Evolutionary conservation across 2,888 invertebrate genomes (phyloP), one percentile per base, ranked within the genome.

Genomic region (Eudasyphora cyanicolor): DNA sequence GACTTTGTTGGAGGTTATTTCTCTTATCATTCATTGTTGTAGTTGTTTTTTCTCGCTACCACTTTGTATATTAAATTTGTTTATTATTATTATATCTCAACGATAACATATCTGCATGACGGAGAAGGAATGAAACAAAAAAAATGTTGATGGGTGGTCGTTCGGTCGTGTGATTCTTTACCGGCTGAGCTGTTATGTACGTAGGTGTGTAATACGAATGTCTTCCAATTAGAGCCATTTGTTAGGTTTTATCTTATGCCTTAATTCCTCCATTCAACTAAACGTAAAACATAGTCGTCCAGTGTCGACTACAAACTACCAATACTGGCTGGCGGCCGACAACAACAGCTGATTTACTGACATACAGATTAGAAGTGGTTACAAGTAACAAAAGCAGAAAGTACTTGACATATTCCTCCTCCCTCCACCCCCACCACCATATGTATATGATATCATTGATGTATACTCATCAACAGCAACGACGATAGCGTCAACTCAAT

Each of bases 201-300:
- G 0, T 10, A 2, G 12, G 54, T 42, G 24, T 57, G 6, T 17
- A 21, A 21, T 57, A 7, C 21, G 35, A n/a, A 27, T 62, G 19
- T 51, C 7, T 2, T 49, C n/a, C 79, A 64, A 76, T 82, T 82
- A 82, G 64, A 35, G 45, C 6, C 27, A 57, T 75, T 79, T 76
- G 19, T 21, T 35, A 24, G 19, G 4, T 27, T 35, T 75, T 75
- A n/a, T 2, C n/a, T 14, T 45, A n/a, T 45, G 3, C 7, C n/a
- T 45, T n/a, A 3, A n/a, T n/a, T 12, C 12, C 45, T n/a, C 14
- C 45, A 45, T n/a, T 45, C n/a, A 45, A 14, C n/a, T 45, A 45
- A 45, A 45, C n/a, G 45, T 54, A 32, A 35, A 57, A n/a, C 27
- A 76, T 57, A 45, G 54, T 64, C 71, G 17, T 51, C 32, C 6